phyloP scores from a whole-genome alignment of 1,140 invertebrate species.

The Eumeta japonica region DNA sequence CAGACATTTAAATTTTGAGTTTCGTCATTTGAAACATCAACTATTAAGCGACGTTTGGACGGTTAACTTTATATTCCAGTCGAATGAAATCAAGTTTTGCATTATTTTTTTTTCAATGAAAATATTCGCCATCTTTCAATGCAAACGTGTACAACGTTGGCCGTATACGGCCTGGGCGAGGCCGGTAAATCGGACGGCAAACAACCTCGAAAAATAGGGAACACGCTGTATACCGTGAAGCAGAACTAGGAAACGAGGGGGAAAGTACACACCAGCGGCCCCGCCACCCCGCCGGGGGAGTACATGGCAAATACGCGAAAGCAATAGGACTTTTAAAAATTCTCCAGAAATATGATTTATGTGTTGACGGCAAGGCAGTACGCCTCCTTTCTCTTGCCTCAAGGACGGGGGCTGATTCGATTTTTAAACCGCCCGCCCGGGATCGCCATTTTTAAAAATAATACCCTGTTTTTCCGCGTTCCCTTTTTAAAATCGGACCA shows the following conservation, averaged over 20 bases:
- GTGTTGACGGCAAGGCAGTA: slow-evolving; percentile 47
- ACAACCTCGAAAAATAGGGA: not conserved
- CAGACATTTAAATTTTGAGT: too few relatives aligned
- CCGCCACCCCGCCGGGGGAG: slow-evolving; percentile 33
- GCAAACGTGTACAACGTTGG: too few relatives aligned
- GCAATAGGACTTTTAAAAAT: slow-evolving; percentile 59
- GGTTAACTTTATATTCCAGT: too few relatives aligned
- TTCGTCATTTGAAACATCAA: too few relatives aligned
- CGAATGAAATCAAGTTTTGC: too few relatives aligned
- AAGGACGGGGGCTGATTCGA: slow-evolving; percentile 53
- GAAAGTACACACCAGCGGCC: slow-evolving; percentile 47
- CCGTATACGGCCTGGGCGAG: too few relatives aligned
- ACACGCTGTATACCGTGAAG: slow-evolving; percentile 30
- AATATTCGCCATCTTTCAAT: too few relatives aligned
- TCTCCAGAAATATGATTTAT: slow-evolving; percentile 59
- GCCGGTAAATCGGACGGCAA: too few relatives aligned
- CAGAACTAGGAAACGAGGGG: slow-evolving; percentile 55
- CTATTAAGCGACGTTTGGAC: too few relatives aligned
- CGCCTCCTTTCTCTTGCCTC: slow-evolving; percentile 38
- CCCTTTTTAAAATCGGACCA: slow-evolving; percentile 1
- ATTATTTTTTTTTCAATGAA: too few relatives aligned
- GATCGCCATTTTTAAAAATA: slow-evolving; percentile 18
- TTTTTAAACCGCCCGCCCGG: slow-evolving; percentile 40
- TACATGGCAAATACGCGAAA: slow-evolving; percentile 59
- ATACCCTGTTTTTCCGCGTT: slow-evolving; percentile 19